phyloP scores from a whole-genome alignment of 2,797 vertebrate genomes.

The Urosaurus nigricauda region DNA sequence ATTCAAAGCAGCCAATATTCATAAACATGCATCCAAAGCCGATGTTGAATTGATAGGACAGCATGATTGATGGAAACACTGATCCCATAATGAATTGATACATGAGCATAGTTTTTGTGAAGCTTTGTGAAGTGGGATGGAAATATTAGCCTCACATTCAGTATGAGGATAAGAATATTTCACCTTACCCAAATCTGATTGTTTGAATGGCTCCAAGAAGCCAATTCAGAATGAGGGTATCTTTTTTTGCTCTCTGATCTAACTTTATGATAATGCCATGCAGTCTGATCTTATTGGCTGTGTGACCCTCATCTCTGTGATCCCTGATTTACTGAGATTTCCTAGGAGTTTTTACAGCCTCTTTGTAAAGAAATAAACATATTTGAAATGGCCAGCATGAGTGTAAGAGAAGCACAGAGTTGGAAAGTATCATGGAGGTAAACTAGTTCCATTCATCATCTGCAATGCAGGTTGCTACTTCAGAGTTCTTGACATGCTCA shows the following conservation, averaged over 20 bases:
- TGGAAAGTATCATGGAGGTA: background rate
- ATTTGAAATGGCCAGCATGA: background rate
- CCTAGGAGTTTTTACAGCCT: background rate
- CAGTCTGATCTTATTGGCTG: background rate
- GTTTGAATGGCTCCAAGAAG: background rate
- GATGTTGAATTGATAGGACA: background rate
- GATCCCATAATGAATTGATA: background rate
- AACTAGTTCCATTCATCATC: background rate
- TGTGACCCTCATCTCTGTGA: too few species aligned
- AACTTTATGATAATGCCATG: background rate
- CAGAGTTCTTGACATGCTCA: too few species aligned
- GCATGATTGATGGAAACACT: background rate
- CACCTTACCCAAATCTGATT: too few species aligned
- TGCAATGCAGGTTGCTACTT: background rate
- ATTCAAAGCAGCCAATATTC: background rate
- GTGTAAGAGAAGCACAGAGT: background rate
- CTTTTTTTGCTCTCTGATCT: background rate
- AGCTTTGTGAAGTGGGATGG: background rate
- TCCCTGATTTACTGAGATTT: background rate
- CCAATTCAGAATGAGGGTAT: background rate
- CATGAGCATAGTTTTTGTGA: background rate
- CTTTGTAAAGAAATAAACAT: background rate
- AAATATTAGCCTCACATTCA: background rate
- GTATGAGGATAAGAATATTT: background rate
- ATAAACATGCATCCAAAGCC: background rate